Percentiles rank a stretch among this genome's conserved stretches.
Evolutionary conservation across 2,797 vertebrate species (phyloP).

Genomic region (Danio aesculapii): DNA sequence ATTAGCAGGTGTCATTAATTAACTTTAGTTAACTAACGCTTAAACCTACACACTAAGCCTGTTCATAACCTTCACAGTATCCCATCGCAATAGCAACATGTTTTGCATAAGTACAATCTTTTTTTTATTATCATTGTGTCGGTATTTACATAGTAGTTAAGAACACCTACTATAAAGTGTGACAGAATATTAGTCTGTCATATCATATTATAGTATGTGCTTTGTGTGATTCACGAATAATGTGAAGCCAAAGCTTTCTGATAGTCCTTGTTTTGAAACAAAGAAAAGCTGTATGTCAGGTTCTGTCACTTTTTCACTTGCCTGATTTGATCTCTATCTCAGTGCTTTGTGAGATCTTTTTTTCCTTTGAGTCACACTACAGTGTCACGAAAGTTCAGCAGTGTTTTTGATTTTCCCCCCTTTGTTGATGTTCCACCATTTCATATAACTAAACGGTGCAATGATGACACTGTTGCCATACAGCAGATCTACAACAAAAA

Average conservation of each 20-base stretch:
- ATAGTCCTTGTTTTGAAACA: slow-evolving; percentile 1
- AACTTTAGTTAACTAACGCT: no score
- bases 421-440: slow-evolving; percentile 6
- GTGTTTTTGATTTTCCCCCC: neutral
- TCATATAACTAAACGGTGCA: slow-evolving; percentile 5
- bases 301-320: slow-evolving; percentile 33
- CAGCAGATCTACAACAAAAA: neutral
- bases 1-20: no score
- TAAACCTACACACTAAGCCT: no score
- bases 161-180: no score
- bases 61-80: no score
- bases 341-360: slow-evolving; percentile 8
- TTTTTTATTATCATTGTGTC: no score
- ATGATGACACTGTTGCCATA: neutral
- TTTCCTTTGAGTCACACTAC: slow-evolving; percentile 28
- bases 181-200: no score
- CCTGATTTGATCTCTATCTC: slow-evolving; percentile 27
- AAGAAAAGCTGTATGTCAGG: slow-evolving; percentile 10
- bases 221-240: neutral
- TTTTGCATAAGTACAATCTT: no score
- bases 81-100: no score
- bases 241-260: neutral
- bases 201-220: neutral
- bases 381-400: slow-evolving; percentile 39
- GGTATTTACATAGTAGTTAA: no score